Base-by-base conservation (phyloP, 2,797 vertebrate species). In the Bradypodion pumilum region DNA sequence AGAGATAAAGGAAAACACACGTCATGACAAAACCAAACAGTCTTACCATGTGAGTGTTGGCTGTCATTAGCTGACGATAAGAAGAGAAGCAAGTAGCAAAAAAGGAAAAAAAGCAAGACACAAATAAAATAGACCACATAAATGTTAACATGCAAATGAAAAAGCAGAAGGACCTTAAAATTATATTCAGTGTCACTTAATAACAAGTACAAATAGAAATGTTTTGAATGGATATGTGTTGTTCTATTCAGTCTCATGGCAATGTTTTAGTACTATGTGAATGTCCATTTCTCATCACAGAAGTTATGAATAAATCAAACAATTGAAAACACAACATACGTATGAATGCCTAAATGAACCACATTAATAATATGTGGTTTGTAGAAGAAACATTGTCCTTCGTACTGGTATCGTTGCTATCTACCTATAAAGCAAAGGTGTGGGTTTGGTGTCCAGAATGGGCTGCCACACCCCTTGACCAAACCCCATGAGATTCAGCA, bases 31-130 rank as follows among this genome's bases (percentile, higher is more conserved):
- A 97, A 90, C 93, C 92, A 91, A 95, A 91, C 94, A 95, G 95
- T 97, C 98, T 99, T 99, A 99, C 98, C 98, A 98, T 98, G 95
- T 99, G 97, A 94, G 97, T 98, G 98, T 97, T 99, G 97, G 97
- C 96, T 95, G 98, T 98, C 98, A 98, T 97, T 97, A 98, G 97
- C 98, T 99, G 97, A 97, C 96, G 96, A 97, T 97, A 97, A 96
- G 96, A 97, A 97, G 96, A 97, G 96, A 97, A 96, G 97, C 97
- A 97, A 94, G 94, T 91, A 93, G 95, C 95, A 95, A 94, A 95
- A 94, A 95, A 94, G 92, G 93, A 94, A 95, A 91, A 97, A 97
- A 97, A 97, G 95, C 97, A 93, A 97, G 95, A 97, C 90, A 96
- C 94, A 97, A 96, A 97, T 95, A 97, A 97, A 94, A 96, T 91